phyloP scores from a whole-genome alignment of 92 coral and sea anemone genomes.

The Zoanthus solanderi region DNA sequence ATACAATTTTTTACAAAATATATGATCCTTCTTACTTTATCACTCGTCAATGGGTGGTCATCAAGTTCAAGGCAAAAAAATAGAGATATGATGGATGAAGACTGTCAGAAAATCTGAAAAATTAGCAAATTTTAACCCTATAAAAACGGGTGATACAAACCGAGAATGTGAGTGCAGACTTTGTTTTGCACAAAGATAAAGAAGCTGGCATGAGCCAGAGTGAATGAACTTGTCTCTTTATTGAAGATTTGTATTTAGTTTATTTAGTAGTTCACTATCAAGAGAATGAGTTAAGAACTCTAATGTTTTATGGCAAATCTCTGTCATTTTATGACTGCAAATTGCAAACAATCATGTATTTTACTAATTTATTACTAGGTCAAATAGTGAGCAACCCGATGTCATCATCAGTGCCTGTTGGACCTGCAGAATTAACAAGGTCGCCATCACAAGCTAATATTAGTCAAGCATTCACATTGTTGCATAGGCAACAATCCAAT shows the following conservation, averaged over 20 bases:
- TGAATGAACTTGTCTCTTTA: slow-evolving; percentile 12
- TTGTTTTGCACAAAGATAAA: not conserved
- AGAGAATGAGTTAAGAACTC: slow-evolving; percentile 4
- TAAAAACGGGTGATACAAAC: not conserved
- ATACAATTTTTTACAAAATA: slow-evolving; percentile 4
- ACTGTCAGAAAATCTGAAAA: slow-evolving; percentile 10
- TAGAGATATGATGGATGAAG: not conserved
- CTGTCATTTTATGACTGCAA: slow-evolving; percentile 10
- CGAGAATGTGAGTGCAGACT: slow-evolving; percentile 5
- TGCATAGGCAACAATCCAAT: slow-evolving; percentile 10
- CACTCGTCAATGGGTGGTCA: slow-evolving; percentile 13
- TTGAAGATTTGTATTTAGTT: slow-evolving; percentile 11
- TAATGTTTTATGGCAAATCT: not conserved
- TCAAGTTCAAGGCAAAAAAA: slow-evolving; percentile 6
- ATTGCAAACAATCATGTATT: slow-evolving; percentile 9
- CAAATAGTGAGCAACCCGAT: too few species aligned
- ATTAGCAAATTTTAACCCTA: slow-evolving; percentile 1
- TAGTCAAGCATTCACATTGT: not conserved
- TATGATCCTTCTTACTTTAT: slow-evolving; percentile 5
- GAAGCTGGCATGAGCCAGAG: slow-evolving; percentile 4
- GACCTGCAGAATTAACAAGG: too few species aligned
- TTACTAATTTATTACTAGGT: slow-evolving; percentile 2
- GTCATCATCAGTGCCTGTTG: too few species aligned
- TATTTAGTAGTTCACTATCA: slow-evolving; percentile 2
- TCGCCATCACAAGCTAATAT: too few species aligned